Evolutionary conservation across 35 echinoderm and acorn worm genomes (phyloP).

Genomic region (Ptychodera flava): DNA sequence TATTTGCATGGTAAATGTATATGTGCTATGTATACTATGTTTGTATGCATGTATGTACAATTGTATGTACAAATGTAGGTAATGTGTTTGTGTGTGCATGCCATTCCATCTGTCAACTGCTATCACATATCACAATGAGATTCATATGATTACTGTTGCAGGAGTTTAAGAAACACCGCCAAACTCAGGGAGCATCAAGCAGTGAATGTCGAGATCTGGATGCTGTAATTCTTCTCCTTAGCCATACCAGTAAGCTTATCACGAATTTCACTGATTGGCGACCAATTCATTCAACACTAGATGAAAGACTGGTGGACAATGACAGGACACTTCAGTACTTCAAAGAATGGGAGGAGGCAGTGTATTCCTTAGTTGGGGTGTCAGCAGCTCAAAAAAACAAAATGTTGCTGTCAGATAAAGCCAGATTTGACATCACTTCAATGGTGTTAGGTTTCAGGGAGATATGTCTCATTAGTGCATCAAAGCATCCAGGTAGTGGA

Average conservation of each 20-base stretch:
- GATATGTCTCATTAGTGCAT: background rate
- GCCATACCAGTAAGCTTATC: background rate
- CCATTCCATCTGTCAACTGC: no score
- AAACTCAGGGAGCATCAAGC: background rate
- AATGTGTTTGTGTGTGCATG: no score
- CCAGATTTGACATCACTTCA: background rate
- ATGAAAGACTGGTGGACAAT: background rate
- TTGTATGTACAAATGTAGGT: no score
- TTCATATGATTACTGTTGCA: background rate
- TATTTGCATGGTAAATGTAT: no score
- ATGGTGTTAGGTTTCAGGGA: background rate
- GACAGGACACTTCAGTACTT: background rate
- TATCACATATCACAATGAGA: no score
- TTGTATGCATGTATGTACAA: no score
- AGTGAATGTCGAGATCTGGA: background rate
- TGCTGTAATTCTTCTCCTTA: background rate
- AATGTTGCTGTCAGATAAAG: background rate
- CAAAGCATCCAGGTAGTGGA: background rate
- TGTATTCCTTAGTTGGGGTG: background rate
- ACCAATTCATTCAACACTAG: background rate
- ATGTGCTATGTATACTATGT: no score
- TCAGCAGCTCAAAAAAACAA: background rate
- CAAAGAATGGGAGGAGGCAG: background rate
- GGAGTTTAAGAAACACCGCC: background rate
- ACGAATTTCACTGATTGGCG: background rate